Evolutionary conservation across 1,140 invertebrate genomes (phyloP).

Genomic region (Platyura marginata): DNA sequence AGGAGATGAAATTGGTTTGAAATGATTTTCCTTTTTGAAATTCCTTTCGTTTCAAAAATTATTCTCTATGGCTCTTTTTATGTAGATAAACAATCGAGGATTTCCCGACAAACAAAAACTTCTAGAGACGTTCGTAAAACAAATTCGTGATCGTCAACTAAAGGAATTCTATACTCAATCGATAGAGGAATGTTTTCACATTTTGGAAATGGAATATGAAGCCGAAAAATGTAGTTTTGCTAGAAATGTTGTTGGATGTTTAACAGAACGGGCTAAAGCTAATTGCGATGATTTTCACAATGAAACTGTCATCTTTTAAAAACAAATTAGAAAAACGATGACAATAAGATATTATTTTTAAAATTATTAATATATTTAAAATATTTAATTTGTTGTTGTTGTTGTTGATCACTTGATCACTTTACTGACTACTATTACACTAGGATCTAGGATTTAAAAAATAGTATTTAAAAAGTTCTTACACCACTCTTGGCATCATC

Average conservation of each 20-base stretch:
- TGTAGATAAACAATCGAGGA: constrained; percentile 28
- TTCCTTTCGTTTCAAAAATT: no score
- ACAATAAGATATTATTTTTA: neutral
- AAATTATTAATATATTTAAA: no score
- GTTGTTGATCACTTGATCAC: no score
- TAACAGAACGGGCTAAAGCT: constrained; percentile 30
- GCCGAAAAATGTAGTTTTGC: constrained; percentile 30
- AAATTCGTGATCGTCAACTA: constrained; percentile 29
- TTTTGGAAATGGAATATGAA: constrained; percentile 23
- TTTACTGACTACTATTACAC: no score
- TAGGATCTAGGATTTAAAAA: no score
- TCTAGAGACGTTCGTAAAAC: constrained; percentile 28
- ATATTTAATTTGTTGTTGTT: no score
- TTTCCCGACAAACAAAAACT: constrained; percentile 33
- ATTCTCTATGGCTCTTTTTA: neutral
- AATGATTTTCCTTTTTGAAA: neutral
- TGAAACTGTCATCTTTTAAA: constrained; percentile 8
- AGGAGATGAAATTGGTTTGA: constrained; percentile 31
- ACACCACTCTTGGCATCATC: constrained; percentile 30
- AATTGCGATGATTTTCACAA: constrained; percentile 35
- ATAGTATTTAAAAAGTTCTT: constrained; percentile 6
- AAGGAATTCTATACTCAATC: constrained; percentile 32
- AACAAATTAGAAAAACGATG: constrained; percentile 1
- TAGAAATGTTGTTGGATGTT: constrained; percentile 28
- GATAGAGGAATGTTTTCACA: constrained; percentile 33